phyloP scores from a whole-genome alignment of 2,113 vertebrate genomes.

The Grammomys dolichurus region DNA sequence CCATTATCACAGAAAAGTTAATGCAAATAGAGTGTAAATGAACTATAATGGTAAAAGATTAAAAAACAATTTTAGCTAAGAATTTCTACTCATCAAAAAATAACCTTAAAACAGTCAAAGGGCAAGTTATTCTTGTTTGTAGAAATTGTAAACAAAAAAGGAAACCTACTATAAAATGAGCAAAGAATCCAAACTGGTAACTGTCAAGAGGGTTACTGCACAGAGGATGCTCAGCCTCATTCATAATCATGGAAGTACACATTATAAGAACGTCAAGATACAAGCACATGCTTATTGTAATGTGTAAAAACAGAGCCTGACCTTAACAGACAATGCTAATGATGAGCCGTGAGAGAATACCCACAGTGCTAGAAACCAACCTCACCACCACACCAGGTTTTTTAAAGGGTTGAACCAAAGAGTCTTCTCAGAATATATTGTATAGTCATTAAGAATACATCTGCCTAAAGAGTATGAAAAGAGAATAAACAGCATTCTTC shows the following conservation, averaged over 20 bases:
- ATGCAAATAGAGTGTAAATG: background rate
- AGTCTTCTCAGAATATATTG: background rate
- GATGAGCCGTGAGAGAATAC: background rate
- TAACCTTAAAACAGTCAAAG: background rate
- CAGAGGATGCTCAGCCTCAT: background rate
- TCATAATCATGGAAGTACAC: no score
- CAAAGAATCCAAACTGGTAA: background rate
- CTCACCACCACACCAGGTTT: background rate
- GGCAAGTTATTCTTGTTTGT: slow-evolving; percentile 11
- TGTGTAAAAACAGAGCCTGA: background rate
- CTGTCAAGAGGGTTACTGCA: background rate
- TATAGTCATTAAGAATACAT: background rate
- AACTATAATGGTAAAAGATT: background rate
- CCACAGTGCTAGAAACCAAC: background rate
- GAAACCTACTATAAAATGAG: background rate
- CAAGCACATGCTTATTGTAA: background rate
- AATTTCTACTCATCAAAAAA: slow-evolving; percentile 26
- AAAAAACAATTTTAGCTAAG: background rate
- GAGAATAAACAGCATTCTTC: background rate
- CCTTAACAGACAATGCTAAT: background rate
- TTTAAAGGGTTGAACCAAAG: background rate
- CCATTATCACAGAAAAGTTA: background rate
- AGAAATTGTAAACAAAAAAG: background rate
- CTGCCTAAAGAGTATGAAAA: background rate
- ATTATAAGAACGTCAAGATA: background rate